Evolutionary conservation across 2,888 invertebrate genomes (phyloP), one percentile per base, ranked within the genome.

Genomic region (Arge pagana): DNA sequence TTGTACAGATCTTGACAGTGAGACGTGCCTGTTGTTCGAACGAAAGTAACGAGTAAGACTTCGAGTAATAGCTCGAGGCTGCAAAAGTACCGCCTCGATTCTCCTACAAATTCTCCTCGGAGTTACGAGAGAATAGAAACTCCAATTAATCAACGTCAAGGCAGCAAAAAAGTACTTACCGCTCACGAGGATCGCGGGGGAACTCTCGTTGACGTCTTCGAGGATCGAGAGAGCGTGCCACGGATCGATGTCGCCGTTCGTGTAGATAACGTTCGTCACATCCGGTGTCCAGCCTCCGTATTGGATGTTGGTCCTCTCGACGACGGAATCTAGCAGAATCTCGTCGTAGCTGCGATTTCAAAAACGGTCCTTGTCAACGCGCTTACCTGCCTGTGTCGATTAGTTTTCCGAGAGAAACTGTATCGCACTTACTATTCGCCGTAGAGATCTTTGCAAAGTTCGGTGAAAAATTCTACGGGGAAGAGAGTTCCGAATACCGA

Each of bases 401-500:
- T n/a, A n/a, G n/a, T n/a, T n/a, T n/a, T n/a, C n/a, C n/a, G n/a
- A n/a, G n/a, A n/a, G n/a, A n/a, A n/a, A n/a, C n/a, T n/a, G n/a
- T 4, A 26, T 33, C 45, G 10, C 40, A 66, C 67, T 55, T 58
- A 75, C 74, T 75, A 72, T 1, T 71, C 45, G 3, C 82, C 82
- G 59, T 77, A 83, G 6, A 78, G 41, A 55, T 72, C 77, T 5
- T 57, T 58, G 60, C 83, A 83, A 30, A 79, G 58, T 15, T 72
- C 72, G 4, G 74, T 71, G 59, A 77, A 83, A 67, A 78, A 83
- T 37, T 78, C 76, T 11, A 83, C 48, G 0, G 81, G 79, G 8
- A 82, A 73, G 0, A 74, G 67, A 39, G 70, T 74, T 10, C 84
- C 83, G 78, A 88, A 89, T 0, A 88, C 86, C 55, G 86, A 85